A percentile compares a stretch with the other conserved stretches of the same genome.
phyloP scores from a whole-genome alignment of 2,888 invertebrate genomes.

The Drosophila phalerata region DNA sequence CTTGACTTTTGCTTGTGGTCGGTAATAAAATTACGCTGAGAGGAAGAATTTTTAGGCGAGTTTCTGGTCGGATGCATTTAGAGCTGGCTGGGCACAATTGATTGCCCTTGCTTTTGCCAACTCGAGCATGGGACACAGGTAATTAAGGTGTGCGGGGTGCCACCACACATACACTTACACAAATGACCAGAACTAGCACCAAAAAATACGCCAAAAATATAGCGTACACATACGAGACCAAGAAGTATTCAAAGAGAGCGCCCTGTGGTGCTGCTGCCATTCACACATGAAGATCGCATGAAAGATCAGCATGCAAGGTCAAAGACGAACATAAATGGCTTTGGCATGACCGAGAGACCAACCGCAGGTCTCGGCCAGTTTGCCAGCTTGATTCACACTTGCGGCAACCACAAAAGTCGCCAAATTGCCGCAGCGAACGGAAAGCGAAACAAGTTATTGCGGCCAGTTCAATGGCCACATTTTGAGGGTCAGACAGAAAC shows the following conservation, averaged over 20 bases:
- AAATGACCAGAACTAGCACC: slow-evolving; percentile 26
- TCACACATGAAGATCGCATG: slow-evolving; percentile 73
- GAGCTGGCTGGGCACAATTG: slow-evolving; percentile 65
- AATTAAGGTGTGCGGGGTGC: slow-evolving; percentile 53
- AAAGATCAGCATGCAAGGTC: slow-evolving; percentile 69
- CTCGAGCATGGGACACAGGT: slow-evolving; percentile 74
- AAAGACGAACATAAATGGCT: slow-evolving; percentile 65
- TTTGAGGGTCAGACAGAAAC: slow-evolving; percentile 65
- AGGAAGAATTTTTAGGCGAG: slow-evolving; percentile 58
- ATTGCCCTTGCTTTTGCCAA: slow-evolving; percentile 80
- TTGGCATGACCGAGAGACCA: slow-evolving; percentile 60
- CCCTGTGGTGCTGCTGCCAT: slow-evolving; percentile 72
- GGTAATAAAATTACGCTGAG: slow-evolving; percentile 69
- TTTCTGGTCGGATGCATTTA: slow-evolving; percentile 79
- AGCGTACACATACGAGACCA: slow-evolving; percentile 15
- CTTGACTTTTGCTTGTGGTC: slow-evolving; percentile 63
- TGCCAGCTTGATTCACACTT: slow-evolving; percentile 36
- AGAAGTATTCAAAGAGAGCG: slow-evolving; percentile 30
- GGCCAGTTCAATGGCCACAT: slow-evolving; percentile 73
- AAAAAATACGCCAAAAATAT: slow-evolving; percentile 18
- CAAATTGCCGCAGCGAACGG: slow-evolving; percentile 55
- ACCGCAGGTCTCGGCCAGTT: slow-evolving; percentile 56
- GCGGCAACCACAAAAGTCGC: slow-evolving; percentile 54
- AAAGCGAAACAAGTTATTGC: slow-evolving; percentile 66
- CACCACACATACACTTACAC: slow-evolving; percentile 4